Evolutionary conservation across 2,888 invertebrate genomes (phyloP), one percentile per base, ranked within the genome.

Genomic region (Drosophila parthenogenetica): DNA sequence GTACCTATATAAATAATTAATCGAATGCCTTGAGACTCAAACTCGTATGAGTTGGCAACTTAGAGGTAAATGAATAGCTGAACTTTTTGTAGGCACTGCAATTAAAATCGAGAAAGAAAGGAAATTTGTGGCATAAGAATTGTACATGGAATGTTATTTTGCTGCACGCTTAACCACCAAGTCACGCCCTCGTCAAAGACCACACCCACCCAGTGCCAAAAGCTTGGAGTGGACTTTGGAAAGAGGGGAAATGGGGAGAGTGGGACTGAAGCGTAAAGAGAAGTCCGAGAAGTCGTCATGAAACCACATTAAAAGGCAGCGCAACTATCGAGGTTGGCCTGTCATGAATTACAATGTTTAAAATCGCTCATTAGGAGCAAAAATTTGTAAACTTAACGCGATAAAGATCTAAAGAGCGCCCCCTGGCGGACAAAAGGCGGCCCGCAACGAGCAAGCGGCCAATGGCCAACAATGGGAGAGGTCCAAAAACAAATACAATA

Each of bases 361-460:
- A 87, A 86, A 72, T 86, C 86, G 83, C 83, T 86, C 85, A 86
- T 86, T 86, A 86, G 83, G 88, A 79, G 81, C 86, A 70, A 81
- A 29, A 87, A 86, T 87, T 86, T 85, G 85, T 87, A 87, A 86
- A 87, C 85, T 87, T 75, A 66, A 81, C 55, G 79, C 72, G 85
- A 86, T 86, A 85, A 83, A 79, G 86, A 85, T 86, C 87, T 46
- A n/a, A 37, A 58, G 68, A 70, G 75, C 75, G 68, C 62, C 67
- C 79, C 62, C 57, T 46, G 46, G 22, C 57, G 57, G 37, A 54
- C 48, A 51, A 55, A 55, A 46, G 10, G 35, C 14, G 11, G 37
- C 46, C 2, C 7, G 25, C 5, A 8, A 55, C 7, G 32, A 53
- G 22, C 67, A 61, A 65, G 67, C 70, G 64, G 59, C 42, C 50